phyloP scores from a whole-genome alignment of 1,140 invertebrate genomes.

The Cydia fagiglandana region DNA sequence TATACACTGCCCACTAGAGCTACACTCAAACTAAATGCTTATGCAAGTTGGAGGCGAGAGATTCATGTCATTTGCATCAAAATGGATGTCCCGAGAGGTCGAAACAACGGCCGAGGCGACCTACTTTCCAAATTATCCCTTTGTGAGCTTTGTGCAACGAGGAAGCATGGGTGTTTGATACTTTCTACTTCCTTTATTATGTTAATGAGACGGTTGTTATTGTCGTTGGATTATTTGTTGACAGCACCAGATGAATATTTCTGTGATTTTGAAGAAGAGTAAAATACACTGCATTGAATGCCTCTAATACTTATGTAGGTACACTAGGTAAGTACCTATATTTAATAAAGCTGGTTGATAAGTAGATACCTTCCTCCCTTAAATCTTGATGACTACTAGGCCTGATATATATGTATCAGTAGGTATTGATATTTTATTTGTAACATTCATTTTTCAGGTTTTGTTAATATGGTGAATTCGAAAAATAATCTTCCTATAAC shows the following conservation, averaged over 20 bases:
- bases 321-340: too few relatives aligned
- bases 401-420: too few relatives aligned
- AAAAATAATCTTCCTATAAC: too few relatives aligned
- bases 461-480: too few relatives aligned
- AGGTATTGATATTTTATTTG: too few relatives aligned
- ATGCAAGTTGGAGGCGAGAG: neutral
- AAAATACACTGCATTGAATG: neutral
- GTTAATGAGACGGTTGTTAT: neutral
- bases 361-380: too few relatives aligned
- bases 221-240: neutral
- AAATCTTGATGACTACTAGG: too few relatives aligned
- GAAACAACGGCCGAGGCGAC: conserved; percentile 45
- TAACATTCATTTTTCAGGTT: too few relatives aligned
- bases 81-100: conserved; percentile 51
- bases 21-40: conserved; percentile 3
- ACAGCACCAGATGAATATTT: neutral
- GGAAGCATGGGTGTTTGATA: conserved; percentile 6
- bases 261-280: neutral
- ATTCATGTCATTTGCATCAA: conserved; percentile 60
- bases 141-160: conserved; percentile 39
- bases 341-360: too few relatives aligned
- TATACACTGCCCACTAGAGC: neutral
- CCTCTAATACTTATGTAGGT: neutral
- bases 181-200: conserved; percentile 21
- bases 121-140: conserved; percentile 62